A percentile compares a stretch with the other conserved stretches of the same genome.
phyloP scores from a whole-genome alignment of 2,888 invertebrate species.

The Geotrupes spiniger region DNA sequence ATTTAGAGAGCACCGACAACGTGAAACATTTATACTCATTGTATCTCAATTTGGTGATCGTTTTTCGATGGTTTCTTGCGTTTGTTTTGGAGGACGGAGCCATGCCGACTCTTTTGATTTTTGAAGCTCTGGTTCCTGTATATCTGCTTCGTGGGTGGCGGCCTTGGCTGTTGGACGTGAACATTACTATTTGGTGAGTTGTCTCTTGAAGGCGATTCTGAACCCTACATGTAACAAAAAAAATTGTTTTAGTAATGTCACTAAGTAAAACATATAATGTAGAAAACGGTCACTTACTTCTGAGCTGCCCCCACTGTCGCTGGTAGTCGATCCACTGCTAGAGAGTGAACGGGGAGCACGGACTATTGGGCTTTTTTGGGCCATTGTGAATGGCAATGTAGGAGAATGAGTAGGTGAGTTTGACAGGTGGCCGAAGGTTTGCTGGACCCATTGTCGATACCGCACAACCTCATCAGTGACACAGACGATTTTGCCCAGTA shows the following conservation, averaged over 20 bases:
- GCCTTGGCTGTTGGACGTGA: slow-evolving; percentile 31
- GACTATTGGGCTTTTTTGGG: slow-evolving; percentile 22
- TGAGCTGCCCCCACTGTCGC: slow-evolving; percentile 46
- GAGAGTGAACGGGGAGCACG: slow-evolving; percentile 42
- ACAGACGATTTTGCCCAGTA: slow-evolving; percentile 87
- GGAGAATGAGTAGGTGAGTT: slow-evolving; percentile 31
- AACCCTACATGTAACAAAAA: slow-evolving; percentile 38
- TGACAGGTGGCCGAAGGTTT: slow-evolving; percentile 41
- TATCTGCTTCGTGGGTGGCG: slow-evolving; percentile 15
- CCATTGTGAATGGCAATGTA: slow-evolving; percentile 25
- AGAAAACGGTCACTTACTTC: slow-evolving; percentile 37
- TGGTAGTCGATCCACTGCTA: slow-evolving; percentile 46
- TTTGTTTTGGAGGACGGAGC: slow-evolving; percentile 23
- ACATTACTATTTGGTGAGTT: slow-evolving; percentile 45
- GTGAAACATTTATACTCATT: background rate
- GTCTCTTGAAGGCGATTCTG: slow-evolving; percentile 46
- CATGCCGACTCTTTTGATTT: slow-evolving; percentile 24
- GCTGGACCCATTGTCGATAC: slow-evolving; percentile 67
- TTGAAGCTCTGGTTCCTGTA: slow-evolving; percentile 15
- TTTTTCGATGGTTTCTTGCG: slow-evolving; percentile 19
- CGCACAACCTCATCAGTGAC: slow-evolving; percentile 89
- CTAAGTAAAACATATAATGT: background rate
- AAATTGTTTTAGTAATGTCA: slow-evolving; percentile 6
- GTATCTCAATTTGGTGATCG: slow-evolving; percentile 20
- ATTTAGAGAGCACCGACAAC: slow-evolving; percentile 1